Evolutionary conservation across 2,113 vertebrate species (phyloP).

Genomic region (Calypte anna): DNA sequence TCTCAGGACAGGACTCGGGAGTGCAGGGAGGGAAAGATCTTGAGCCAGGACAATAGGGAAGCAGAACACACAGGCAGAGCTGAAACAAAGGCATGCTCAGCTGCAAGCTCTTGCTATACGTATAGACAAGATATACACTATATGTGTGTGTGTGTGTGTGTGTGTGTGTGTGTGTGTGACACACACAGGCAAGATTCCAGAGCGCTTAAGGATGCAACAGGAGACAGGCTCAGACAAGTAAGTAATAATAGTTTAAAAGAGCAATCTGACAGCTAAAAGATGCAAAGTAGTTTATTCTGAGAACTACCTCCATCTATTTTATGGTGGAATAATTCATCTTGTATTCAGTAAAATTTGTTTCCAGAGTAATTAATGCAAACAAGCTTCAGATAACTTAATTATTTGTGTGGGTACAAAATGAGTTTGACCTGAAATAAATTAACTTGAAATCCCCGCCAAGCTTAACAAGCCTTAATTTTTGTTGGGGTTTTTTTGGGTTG

Average conservation of each 20-base stretch:
- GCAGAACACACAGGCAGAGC: neutral
- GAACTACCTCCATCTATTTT: constrained; percentile 7
- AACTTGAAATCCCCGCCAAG: constrained; percentile 1
- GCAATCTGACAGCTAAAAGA: constrained; percentile 30
- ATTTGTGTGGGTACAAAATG: neutral
- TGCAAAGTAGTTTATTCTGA: constrained; percentile 52
- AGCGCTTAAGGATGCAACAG: constrained; percentile 45
- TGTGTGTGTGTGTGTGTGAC: neutral
- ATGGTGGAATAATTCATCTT: constrained; percentile 26
- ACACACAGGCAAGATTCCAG: neutral
- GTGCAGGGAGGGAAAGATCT: neutral
- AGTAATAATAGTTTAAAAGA: constrained; percentile 5
- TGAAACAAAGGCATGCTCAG: rapidly evolving
- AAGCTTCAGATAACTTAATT: constrained; percentile 9
- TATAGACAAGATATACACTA: neutral
- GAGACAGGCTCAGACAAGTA: constrained; percentile 44
- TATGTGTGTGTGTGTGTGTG: neutral
- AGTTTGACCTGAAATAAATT: neutral
- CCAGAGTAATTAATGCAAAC: constrained; percentile 8
- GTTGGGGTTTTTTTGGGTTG: too few relatives aligned
- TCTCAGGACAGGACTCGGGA: neutral
- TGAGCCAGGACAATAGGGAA: neutral
- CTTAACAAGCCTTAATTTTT: neutral
- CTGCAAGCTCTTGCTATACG: neutral
- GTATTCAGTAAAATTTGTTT: constrained; percentile 40